phyloP scores from a whole-genome alignment of 53 echinoderm and acorn worm genomes.

The Stichopus horrens region DNA sequence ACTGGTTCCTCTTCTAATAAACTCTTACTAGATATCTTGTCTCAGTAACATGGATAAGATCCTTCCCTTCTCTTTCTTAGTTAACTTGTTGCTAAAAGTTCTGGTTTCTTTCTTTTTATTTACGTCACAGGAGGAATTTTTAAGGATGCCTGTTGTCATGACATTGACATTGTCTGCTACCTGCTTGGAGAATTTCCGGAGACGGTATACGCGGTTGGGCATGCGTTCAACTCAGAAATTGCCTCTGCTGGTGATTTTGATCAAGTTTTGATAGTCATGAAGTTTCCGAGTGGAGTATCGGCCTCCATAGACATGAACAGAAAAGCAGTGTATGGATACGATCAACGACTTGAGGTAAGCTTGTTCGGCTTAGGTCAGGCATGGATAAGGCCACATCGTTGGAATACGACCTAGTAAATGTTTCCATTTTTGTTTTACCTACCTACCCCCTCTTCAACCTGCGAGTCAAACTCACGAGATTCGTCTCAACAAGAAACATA shows the following conservation, averaged over 20 bases:
- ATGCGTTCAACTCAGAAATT: slow-evolving; percentile 30
- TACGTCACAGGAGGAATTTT: slow-evolving; percentile 3
- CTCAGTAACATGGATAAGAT: too few species aligned
- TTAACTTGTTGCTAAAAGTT: too few species aligned
- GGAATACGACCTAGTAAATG: too few species aligned
- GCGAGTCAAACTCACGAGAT: too few species aligned
- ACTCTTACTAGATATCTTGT: too few species aligned
- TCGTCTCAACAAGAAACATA: too few species aligned
- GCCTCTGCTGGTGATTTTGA: not conserved
- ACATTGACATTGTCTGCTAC: slow-evolving; percentile 30
- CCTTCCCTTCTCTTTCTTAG: too few species aligned
- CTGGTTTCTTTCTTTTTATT: not conserved
- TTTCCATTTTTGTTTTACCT: too few species aligned
- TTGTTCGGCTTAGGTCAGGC: too few species aligned
- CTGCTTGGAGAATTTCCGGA: not conserved
- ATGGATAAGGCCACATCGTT: too few species aligned
- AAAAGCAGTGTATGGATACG: slow-evolving; percentile 40
- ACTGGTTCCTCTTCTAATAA: too few species aligned
- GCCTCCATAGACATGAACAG: slow-evolving; percentile 29
- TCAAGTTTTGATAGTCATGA: slow-evolving; percentile 28
- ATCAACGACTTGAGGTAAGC: slow-evolving; percentile 44
- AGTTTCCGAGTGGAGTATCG: slow-evolving; percentile 21
- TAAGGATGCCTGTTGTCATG: slow-evolving; percentile 10
- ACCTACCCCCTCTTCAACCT: too few species aligned
- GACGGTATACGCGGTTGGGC: slow-evolving; percentile 25